Evolutionary conservation across 2,113 vertebrate species (phyloP), one percentile per base, ranked within the genome.

Genomic region (Tringa solitaria): DNA sequence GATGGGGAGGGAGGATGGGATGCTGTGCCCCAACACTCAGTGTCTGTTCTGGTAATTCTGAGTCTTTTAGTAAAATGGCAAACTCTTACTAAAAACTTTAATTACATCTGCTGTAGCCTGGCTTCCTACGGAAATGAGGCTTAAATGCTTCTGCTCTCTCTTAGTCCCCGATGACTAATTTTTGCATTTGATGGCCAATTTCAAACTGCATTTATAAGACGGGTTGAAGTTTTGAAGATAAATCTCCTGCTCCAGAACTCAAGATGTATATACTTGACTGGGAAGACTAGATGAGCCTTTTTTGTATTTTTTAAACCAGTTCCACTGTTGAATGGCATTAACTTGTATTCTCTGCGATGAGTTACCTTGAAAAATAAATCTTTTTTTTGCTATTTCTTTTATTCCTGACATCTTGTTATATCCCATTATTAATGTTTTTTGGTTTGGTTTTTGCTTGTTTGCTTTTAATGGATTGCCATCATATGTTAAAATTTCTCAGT

Each of bases 91-190:
- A 78, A 91, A 64, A 92, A 60, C 27, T 79, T 93, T 23, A 75
- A 95, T 95, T 95, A 45, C 27, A 45, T 94, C 84, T 96, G 18
- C 65, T 84, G 61, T 64, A 68, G 77, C 48, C 81, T 91, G 48
- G 51, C 30, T 95, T 95, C 69, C 61, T 84, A n/a, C 0, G 5
- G 91, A 95, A 94, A 89, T 69, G 56, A 82, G 26, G 6, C 35
- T 82, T 78, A 86, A 95, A 84, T 51, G 56, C 12, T 82, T 84
- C 86, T 95, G 76, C 64, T 75, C 46, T 74, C 26, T 93, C 46
- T 84, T 33, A 68, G 84, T 87, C 39, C 17, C 51, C 6, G 72
- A 48, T 75, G 74, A 92, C 43, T 91, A 67, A 64, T 91, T 75
- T 95, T 84, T 95, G 35, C 39, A 75, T 91, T 89, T 87, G 60